A percentile compares a stretch with the other conserved stretches of the same genome.
phyloP scores from a whole-genome alignment of 2,888 invertebrate species.

The Drosophila anceps region DNA sequence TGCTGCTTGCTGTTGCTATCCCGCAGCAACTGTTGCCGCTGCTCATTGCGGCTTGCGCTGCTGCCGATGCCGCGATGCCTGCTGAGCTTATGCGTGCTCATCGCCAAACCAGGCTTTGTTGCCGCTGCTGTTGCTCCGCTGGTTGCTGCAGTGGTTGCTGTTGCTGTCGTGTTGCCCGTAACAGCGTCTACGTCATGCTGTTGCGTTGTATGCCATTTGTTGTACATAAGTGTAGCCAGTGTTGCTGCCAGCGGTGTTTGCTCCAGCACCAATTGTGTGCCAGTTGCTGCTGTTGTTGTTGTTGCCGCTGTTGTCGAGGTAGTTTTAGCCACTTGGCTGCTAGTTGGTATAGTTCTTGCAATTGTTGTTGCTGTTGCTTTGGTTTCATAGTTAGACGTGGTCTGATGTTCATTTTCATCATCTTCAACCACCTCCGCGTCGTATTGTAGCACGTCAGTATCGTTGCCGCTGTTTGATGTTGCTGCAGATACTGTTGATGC shows the following conservation, averaged over 20 bases:
- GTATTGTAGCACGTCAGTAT: conserved; percentile 61
- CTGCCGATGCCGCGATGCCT: conserved; percentile 47
- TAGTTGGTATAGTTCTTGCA: conserved; percentile 21
- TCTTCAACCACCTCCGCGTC: conserved; percentile 56
- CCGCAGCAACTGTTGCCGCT: conserved; percentile 50
- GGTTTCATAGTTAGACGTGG: conserved; percentile 67
- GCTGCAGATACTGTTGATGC: conserved; percentile 44
- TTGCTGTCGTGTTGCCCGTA: conserved; percentile 48
- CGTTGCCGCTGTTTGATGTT: conserved; percentile 50
- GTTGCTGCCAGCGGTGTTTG: conserved; percentile 66
- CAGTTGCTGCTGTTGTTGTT: conserved; percentile 31
- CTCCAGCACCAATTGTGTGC: conserved; percentile 58
- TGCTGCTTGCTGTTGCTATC: conserved; percentile 39
- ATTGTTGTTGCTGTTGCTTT: conserved; percentile 63
- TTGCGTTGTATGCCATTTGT: conserved; percentile 65
- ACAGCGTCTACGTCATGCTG: conserved; percentile 38
- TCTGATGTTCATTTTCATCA: conserved; percentile 52
- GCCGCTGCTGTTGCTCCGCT: conserved; percentile 37
- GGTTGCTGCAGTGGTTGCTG: conserved; percentile 28
- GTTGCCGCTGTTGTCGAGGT: conserved; percentile 35
- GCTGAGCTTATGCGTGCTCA: conserved; percentile 51
- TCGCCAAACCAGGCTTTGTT: conserved; percentile 41
- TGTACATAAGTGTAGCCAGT: conserved; percentile 55
- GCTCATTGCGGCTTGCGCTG: conserved; percentile 33
- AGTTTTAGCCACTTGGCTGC: conserved; percentile 26